Percentiles rank a stretch among this genome's conserved stretches.
Conservation (phyloP, 2,888 invertebrate species). For the Lepeophtheirus nordmannii region DNA sequence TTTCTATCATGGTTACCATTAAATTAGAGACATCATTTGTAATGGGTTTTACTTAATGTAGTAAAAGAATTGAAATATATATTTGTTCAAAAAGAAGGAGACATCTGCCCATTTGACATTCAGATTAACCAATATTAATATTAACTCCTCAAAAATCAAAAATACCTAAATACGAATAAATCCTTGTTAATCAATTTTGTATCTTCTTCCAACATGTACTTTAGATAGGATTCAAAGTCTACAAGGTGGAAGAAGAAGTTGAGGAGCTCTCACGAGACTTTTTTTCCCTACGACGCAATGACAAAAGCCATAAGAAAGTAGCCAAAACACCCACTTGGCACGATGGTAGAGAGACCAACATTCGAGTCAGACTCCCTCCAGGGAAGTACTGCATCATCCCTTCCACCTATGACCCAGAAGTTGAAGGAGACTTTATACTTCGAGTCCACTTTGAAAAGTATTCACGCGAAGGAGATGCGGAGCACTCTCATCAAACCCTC, state of each 20-base stretch:
- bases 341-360: slow-evolving; percentile 23
- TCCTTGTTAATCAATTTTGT: too few relatives aligned
- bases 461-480: neutral
- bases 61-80: too few relatives aligned
- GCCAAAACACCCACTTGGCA: slow-evolving; percentile 24
- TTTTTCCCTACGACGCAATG: slow-evolving; percentile 20
- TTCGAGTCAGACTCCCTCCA: slow-evolving; percentile 6
- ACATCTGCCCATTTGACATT: too few relatives aligned
- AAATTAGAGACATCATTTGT: neutral
- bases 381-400: slow-evolving; percentile 25
- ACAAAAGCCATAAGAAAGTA: slow-evolving; percentile 21
- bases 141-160: too few relatives aligned
- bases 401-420: slow-evolving; percentile 15
- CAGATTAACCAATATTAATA: too few relatives aligned
- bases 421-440: slow-evolving; percentile 24
- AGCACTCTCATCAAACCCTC: neutral
- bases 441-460: slow-evolving; percentile 20
- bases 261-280: slow-evolving; percentile 22
- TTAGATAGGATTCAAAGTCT: slow-evolving; percentile 19
- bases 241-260: slow-evolving; percentile 18
- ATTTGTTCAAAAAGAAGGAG: too few relatives aligned
- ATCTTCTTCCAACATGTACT: too few relatives aligned
- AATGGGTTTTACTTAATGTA: neutral
- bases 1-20: neutral
- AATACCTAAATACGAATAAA: too few relatives aligned